Conservation (phyloP, 2,888 invertebrate genomes). For the Amphipoea oculea region DNA sequence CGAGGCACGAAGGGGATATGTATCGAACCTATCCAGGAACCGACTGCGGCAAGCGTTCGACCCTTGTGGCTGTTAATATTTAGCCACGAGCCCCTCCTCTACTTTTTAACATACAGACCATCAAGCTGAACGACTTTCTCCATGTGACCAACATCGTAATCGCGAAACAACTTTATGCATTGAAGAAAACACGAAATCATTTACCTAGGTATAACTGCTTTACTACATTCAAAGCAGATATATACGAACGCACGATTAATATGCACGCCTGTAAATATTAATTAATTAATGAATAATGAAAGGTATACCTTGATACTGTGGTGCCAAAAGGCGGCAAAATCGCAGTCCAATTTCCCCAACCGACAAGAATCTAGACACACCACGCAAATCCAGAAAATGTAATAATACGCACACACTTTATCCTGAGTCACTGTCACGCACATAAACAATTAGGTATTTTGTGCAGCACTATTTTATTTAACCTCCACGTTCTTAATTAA, state of each 20-base stretch:
- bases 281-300: too few relatives aligned
- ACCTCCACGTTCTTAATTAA: slow-evolving; percentile 27
- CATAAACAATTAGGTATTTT: neutral
- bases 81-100: too few relatives aligned
- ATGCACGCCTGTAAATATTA: neutral
- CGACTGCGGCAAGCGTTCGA: too few relatives aligned
- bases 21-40: too few relatives aligned
- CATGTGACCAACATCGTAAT: neutral
- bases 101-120: too few relatives aligned
- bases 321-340: slow-evolving; percentile 5
- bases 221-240: neutral
- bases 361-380: neutral
- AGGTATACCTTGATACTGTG: slow-evolving; percentile 24
- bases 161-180: too few relatives aligned
- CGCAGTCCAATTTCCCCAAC: neutral
- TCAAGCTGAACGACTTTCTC: neutral
- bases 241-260: neutral
- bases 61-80: too few relatives aligned
- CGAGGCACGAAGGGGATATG: too few relatives aligned
- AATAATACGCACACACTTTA: slow-evolving; percentile 8
- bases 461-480: slow-evolving; percentile 16
- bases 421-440: slow-evolving; percentile 14
- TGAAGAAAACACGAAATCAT: too few relatives aligned
- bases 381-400: neutral
- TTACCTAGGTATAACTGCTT: too few relatives aligned